Conservation (phyloP, 1,140 invertebrate genomes). For the Mactra quadrangularis region DNA sequence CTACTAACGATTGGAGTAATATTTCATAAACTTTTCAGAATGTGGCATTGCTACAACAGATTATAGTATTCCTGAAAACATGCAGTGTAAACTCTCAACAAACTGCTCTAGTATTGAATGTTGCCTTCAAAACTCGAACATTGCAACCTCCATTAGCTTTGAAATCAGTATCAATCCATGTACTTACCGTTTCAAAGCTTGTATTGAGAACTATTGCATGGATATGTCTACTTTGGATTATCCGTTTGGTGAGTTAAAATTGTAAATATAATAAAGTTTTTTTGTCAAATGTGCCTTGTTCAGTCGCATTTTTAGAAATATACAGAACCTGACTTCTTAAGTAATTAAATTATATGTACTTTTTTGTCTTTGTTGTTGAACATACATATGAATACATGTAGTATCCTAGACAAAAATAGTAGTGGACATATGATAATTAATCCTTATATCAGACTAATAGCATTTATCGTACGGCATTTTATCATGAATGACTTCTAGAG, state of each 20-base stretch:
- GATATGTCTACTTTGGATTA: constrained; percentile 16
- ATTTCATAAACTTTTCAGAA: no score
- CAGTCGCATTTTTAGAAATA: no score
- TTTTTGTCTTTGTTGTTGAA: no score
- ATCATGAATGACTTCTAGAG: no score
- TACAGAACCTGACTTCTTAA: no score
- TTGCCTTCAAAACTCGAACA: constrained; percentile 33
- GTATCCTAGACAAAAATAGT: no score
- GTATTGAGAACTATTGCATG: constrained; percentile 44
- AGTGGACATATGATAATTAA: no score
- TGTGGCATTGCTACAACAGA: background rate
- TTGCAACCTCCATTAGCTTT: constrained; percentile 24
- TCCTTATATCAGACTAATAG: no score
- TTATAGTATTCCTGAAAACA: background rate
- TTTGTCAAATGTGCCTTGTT: background rate
- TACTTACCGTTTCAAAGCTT: constrained; percentile 40
- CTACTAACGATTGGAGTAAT: no score
- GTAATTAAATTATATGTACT: no score
- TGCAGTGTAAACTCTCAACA: constrained; percentile 35
- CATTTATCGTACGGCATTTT: no score
- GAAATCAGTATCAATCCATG: constrained; percentile 42
- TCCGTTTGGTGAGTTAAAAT: background rate
- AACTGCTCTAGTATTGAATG: constrained; percentile 54
- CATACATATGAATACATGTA: no score
- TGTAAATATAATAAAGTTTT: background rate